A percentile compares a stretch with the other conserved stretches of the same genome.
phyloP scores from a whole-genome alignment of 2,797 vertebrate species.

The Acipenser ruthenus region DNA sequence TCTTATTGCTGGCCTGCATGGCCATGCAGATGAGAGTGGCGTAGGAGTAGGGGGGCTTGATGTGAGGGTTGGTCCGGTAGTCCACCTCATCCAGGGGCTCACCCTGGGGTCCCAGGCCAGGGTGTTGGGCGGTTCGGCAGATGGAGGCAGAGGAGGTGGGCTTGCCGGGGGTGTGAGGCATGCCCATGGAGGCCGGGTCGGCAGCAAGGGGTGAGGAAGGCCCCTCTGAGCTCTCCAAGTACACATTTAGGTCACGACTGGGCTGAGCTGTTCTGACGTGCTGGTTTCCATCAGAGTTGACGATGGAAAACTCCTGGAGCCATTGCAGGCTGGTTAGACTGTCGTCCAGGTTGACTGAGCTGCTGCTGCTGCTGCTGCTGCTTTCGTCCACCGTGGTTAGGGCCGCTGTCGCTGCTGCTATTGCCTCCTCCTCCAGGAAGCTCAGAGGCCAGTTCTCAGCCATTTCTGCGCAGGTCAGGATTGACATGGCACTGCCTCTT shows the following conservation, averaged over 20 bases:
- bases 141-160: constrained; percentile 77
- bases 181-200: constrained; percentile 78
- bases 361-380: constrained; percentile 31
- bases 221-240: constrained; percentile 55
- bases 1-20: constrained; percentile 87
- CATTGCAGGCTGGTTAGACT: constrained; percentile 94
- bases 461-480: constrained; percentile 41
- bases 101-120: constrained; percentile 52
- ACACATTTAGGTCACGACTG: constrained; percentile 57
- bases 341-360: constrained; percentile 71
- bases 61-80: constrained; percentile 76
- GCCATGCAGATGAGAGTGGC: constrained; percentile 97
- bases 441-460: constrained; percentile 40
- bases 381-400: constrained; percentile 36
- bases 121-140: constrained; percentile 51
- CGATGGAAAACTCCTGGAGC: constrained; percentile 91
- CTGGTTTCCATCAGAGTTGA: constrained; percentile 63
- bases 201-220: constrained; percentile 82
- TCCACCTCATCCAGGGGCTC: constrained; percentile 80
- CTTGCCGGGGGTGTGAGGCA: constrained; percentile 78
- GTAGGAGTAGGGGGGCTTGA: constrained; percentile 91
- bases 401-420: constrained; percentile 40
- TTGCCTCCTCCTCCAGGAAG: constrained; percentile 35
- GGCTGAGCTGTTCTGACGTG: constrained; percentile 44
- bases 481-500: constrained; percentile 44